phyloP scores from a whole-genome alignment of 2,888 invertebrate species.

The Ochlodes sylvanus region DNA sequence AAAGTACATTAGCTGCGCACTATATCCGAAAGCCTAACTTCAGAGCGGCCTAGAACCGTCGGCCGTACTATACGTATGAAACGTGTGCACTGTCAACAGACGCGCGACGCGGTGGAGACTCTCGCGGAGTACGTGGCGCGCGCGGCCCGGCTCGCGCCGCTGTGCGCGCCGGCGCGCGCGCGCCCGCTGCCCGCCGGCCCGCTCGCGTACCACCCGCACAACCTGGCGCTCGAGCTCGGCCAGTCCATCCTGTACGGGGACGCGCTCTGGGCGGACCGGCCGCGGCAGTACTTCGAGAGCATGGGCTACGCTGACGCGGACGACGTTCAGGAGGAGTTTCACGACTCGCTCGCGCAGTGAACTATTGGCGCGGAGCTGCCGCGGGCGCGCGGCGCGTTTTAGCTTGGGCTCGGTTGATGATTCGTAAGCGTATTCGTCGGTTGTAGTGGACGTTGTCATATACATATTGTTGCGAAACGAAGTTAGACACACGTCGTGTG shows the following conservation, averaged over 20 bases:
- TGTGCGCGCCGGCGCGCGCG: constrained; percentile 54
- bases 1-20: no score
- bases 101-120: constrained; percentile 45
- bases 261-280: constrained; percentile 83
- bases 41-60: no score
- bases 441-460: no score
- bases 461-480: no score
- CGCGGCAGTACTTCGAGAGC: constrained; percentile 87
- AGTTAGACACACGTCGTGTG: no score
- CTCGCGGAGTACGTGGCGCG: constrained; percentile 74
- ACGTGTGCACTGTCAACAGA: constrained; percentile 20
- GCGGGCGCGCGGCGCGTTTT: no score
- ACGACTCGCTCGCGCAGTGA: constrained; percentile 66
- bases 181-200: constrained; percentile 53
- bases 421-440: no score
- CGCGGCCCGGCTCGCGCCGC: constrained; percentile 65
- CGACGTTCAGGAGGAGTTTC: constrained; percentile 54
- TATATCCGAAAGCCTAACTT: no score
- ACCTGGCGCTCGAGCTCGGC: constrained; percentile 65
- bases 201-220: constrained; percentile 43
- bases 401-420: no score
- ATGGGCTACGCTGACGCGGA: constrained; percentile 79
- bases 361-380: not conserved
- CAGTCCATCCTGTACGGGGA: constrained; percentile 66
- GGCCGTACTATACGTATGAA: not conserved